Evolutionary conservation across 2,888 invertebrate genomes (phyloP), one percentile per base, ranked within the genome.

Genomic region (Pseudococcus viburni): DNA sequence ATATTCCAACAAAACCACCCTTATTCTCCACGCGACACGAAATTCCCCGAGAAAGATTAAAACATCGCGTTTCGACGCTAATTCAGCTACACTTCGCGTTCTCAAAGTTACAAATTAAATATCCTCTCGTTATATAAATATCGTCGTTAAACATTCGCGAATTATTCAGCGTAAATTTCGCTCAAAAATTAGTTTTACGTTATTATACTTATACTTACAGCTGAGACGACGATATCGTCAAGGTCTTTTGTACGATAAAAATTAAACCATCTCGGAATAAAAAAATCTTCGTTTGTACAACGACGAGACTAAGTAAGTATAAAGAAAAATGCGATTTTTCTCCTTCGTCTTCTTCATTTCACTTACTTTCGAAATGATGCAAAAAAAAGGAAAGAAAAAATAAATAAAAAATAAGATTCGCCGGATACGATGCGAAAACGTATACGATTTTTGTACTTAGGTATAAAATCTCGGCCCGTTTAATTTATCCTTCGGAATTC

Each of bases 401-500:
- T 59, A 59, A 59, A 59, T 59, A 59, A 73, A 73, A 73, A 73
- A 73, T 73, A 33, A 11, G 33, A 73, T 73, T 33, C 68, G 15
- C 12, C 12, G 15, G 3, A 33, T 33, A 33, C 26, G 26, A 33
- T 22, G 64, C 22, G 33, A 73, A 73, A 1, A 73, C 68, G 68
- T 73, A 12, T 55, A 73, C 26, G 68, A 73, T 73, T 73, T 59
- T 73, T 33, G 26, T 33, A 33, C 26, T 33, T 33, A 33, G 26
- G 26, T 33, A 15, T 33, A 15, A 73, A 73, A 73, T 73, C 33
- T 15, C 15, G 33, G 68, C 12, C 68, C 26, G 68, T 73, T 73
- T 73, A 73, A 73, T 73, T 73, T 73, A 73, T 73, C 68, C 68
- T 73, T 73, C 15, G 68, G 33, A 73, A 33, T 73, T 73, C 33